A percentile compares a stretch with the other conserved stretches of the same genome.
Evolutionary conservation across 2,113 vertebrate species (phyloP).

Genomic region (Microtus oregoni): DNA sequence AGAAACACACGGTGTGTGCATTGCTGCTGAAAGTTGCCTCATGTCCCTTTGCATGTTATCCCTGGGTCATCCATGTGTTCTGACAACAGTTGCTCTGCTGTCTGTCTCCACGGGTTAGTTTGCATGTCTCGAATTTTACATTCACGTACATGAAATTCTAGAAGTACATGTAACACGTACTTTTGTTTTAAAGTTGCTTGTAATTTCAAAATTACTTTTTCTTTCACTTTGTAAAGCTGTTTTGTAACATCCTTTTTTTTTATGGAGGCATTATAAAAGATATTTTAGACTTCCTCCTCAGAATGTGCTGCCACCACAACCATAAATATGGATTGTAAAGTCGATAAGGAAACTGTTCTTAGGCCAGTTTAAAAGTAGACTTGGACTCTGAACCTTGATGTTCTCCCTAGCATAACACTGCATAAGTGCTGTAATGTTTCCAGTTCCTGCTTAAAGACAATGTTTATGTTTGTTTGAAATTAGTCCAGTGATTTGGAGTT

Average conservation of each 20-base stretch:
- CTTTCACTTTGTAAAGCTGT: conserved; percentile 46
- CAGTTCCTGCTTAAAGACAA: conserved; percentile 1
- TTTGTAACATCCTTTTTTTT: conserved; percentile 13
- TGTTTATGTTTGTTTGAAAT: conserved; percentile 56
- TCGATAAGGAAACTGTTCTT: not conserved
- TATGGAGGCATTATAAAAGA: conserved; percentile 45
- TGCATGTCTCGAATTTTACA: conserved; percentile 44
- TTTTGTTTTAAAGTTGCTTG: not conserved
- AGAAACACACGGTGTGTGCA: not conserved
- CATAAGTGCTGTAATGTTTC: not conserved
- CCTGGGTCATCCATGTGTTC: not conserved
- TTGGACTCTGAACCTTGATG: not conserved
- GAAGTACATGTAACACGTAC: not conserved
- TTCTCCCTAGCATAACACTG: not conserved
- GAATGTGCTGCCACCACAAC: not conserved
- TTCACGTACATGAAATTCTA: not conserved
- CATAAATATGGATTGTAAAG: not conserved
- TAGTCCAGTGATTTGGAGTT: not conserved
- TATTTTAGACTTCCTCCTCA: conserved; percentile 10
- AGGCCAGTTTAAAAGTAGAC: not conserved
- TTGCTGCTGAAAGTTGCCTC: not conserved
- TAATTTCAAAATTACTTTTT: conserved; percentile 48
- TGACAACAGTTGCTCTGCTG: not conserved
- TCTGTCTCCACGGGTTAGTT: not conserved
- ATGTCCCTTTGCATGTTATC: not conserved